Evolutionary conservation across 2,888 invertebrate species (phyloP).

Genomic region (Lottia gigantea): DNA sequence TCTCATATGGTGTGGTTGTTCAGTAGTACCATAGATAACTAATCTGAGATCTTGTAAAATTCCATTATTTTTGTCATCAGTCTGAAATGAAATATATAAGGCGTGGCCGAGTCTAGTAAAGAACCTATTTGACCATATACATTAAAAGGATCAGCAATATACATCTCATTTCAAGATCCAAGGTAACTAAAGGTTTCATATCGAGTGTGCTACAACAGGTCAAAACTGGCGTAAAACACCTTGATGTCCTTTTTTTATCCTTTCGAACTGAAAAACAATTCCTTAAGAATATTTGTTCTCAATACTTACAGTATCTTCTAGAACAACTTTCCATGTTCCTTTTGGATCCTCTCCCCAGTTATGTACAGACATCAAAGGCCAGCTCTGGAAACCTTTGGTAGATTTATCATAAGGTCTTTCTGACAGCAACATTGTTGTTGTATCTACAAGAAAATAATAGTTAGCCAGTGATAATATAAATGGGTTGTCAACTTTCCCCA

Average conservation of each 20-base stretch:
- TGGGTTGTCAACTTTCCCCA: no score
- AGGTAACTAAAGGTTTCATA: no score
- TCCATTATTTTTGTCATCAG: slow-evolving; percentile 71
- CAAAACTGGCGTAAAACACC: no score
- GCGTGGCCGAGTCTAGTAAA: no score
- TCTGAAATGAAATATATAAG: slow-evolving; percentile 23
- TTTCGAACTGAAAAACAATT: no score
- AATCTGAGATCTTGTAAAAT: slow-evolving; percentile 74
- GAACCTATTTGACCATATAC: no score
- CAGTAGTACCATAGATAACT: slow-evolving; percentile 79
- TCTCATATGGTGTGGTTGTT: slow-evolving; percentile 75
- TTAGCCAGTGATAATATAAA: no score
- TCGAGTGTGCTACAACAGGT: no score
- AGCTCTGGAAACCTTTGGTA: slow-evolving; percentile 78
- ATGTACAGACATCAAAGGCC: slow-evolving; percentile 90
- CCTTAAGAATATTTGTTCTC: no score
- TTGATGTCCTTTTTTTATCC: no score
- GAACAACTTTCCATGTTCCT: slow-evolving; percentile 70
- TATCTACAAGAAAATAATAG: slow-evolving; percentile 45
- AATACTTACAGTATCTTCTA: slow-evolving; percentile 54
- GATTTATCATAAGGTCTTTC: slow-evolving; percentile 79
- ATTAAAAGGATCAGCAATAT: no score
- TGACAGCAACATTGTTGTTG: slow-evolving; percentile 73
- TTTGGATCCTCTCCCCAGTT: slow-evolving; percentile 88
- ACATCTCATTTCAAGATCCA: no score